Conservation (phyloP, 2,888 invertebrate genomes). For the Archips xylosteana region DNA sequence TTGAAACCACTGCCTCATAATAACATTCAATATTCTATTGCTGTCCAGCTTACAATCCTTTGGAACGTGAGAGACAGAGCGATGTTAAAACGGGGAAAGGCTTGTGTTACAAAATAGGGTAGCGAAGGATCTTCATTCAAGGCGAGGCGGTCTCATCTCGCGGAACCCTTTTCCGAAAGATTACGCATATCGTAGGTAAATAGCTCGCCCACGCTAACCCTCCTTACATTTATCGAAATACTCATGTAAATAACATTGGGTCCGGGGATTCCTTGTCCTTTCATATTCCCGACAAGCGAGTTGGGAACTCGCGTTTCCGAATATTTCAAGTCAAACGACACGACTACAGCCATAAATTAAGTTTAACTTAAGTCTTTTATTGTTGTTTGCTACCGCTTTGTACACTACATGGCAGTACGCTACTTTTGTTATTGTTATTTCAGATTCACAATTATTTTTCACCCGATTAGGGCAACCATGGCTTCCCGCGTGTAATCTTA, state of each 20-base stretch:
- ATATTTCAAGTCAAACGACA: constrained; percentile 8
- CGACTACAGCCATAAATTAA: constrained; percentile 1
- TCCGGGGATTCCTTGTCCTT: constrained; percentile 62
- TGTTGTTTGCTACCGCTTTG: constrained; percentile 1
- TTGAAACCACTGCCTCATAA: constrained; percentile 12
- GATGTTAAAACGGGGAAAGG: constrained; percentile 33
- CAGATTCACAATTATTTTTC: neutral
- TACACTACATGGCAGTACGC: neutral
- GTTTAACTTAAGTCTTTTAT: neutral
- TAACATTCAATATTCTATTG: constrained; percentile 17
- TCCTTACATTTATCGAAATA: constrained; percentile 71
- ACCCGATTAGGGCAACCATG: no score
- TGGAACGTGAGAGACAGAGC: constrained; percentile 10
- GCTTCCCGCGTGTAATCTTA: no score
- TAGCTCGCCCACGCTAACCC: constrained; percentile 58
- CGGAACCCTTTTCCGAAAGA: constrained; percentile 74
- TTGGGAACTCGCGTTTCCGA: constrained; percentile 10
- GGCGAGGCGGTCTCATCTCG: constrained; percentile 53
- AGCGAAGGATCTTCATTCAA: constrained; percentile 46
- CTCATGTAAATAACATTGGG: constrained; percentile 75
- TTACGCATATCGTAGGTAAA: constrained; percentile 74
- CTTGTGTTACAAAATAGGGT: constrained; percentile 49
- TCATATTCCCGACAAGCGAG: constrained; percentile 52
- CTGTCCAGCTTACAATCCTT: constrained; percentile 19
- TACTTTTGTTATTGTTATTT: neutral